Base-by-base conservation (phyloP, 2,888 invertebrate species). In the Eristalis tenax region DNA sequence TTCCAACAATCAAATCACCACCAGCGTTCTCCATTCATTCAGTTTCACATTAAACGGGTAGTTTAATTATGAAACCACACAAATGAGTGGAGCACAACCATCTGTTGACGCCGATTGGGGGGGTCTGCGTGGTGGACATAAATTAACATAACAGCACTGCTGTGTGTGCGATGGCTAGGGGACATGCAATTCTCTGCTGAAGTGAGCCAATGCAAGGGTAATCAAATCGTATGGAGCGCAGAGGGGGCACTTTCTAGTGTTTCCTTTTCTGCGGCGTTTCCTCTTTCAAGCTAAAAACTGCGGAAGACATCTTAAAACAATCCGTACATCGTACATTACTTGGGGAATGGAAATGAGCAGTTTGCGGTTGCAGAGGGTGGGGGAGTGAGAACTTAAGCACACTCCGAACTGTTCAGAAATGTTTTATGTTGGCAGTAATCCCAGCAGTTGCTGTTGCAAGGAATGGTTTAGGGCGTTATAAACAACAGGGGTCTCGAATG, bases 291-390 rank as follows among this genome's bases (percentile, higher is more conserved):
- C 26, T 50, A 18, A 50, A 73, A 63, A 50, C 63, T 64, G 40
- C 22, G 56, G 40, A 43, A 79, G 23, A 43, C 40, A 32, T 57
- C 2, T 10, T 18, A 40, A n/a, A 65, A 59, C 15, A 57, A 43
- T 40, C 38, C 11, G n/a, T n/a, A n/a, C n/a, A n/a, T 2, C 22
- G 38, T 8, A 61, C n/a, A 73, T 61, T 26, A 73, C 35, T 26
- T 15, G 35, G 64, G 28, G 23, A 79, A 57, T 71, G 22, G 50
- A 73, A 61, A 35, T n/a, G 50, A 80, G 23, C 50, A 50, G 61
- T 80, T 73, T 80, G 61, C 22, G 61, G 59, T 73, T 50, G 32
- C n/a, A 50, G 23, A 23, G 50, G 73, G 15, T 43, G 23, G 40
- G 50, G 32, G 23, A 32, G 18, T 8, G 18, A 18, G 50, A 8